Evolutionary conservation across 2,113 vertebrate genomes (phyloP).

Genomic region (Pao palembangensis): DNA sequence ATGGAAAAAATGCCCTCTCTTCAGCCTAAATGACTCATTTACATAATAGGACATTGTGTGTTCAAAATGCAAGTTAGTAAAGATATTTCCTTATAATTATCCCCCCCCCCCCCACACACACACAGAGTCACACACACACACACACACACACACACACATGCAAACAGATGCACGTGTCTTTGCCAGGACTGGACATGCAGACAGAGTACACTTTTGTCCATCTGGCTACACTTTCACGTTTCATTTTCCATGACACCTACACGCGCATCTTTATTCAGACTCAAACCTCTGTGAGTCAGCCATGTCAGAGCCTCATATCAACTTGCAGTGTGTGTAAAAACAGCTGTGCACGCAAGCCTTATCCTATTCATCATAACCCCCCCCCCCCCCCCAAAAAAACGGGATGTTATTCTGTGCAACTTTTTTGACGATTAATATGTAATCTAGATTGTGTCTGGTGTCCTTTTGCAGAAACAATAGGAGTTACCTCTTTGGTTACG

Average conservation of each 20-base stretch:
- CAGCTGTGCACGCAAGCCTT: slow-evolving; percentile 15
- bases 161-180: slow-evolving; percentile 24
- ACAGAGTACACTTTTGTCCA: slow-evolving; percentile 38
- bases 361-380: too few species aligned
- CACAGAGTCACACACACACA: slow-evolving; percentile 13
- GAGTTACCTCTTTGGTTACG: slow-evolving; percentile 30
- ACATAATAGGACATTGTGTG: too few species aligned
- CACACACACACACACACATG: slow-evolving; percentile 12
- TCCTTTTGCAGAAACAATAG: slow-evolving; percentile 53
- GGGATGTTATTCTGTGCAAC: too few species aligned
- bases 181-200: slow-evolving; percentile 38
- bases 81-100: neutral
- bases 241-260: slow-evolving; percentile 20
- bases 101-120: neutral
- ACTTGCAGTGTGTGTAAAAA: too few species aligned
- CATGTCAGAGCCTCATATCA: too few species aligned
- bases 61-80: neutral
- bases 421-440: too few species aligned
- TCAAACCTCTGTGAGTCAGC: slow-evolving; percentile 8
- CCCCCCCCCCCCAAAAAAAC: too few species aligned
- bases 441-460: neutral
- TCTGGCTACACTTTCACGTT: slow-evolving; percentile 37
- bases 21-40: too few species aligned
- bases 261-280: slow-evolving; percentile 43
- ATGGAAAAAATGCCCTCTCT: too few species aligned